These are phyloP conservation scores for Rostratula benghalensis DNA, from an alignment of 2,113 vertebrate species.

Conservation along the genomic window DNA sequence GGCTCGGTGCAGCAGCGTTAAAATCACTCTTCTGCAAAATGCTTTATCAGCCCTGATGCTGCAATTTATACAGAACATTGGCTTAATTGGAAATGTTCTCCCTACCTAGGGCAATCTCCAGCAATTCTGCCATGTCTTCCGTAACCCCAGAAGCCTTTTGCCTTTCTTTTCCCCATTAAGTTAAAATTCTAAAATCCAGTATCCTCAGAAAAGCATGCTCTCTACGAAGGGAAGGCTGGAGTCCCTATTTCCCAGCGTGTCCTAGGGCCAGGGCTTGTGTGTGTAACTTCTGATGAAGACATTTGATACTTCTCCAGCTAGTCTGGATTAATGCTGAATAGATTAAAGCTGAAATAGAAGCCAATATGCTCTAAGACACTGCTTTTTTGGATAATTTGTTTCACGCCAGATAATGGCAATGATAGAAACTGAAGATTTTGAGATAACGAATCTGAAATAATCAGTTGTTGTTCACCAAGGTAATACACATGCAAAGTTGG, in stretches of 20 bases:
- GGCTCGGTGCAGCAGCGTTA: neutral
- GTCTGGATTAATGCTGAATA: neutral
- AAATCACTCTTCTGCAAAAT: neutral
- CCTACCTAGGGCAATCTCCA: neutral
- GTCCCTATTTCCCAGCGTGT: neutral
- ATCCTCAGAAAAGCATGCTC: neutral
- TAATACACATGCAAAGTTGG: neutral
- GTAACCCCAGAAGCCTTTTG: neutral
- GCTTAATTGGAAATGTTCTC: neutral
- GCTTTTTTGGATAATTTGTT: neutral
- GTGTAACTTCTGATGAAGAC: neutral
- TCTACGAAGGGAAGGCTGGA: neutral
- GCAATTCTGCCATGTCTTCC: neutral
- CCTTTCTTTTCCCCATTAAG: neutral
- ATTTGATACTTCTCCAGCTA: neutral
- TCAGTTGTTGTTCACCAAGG: neutral
- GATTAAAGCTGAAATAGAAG: neutral
- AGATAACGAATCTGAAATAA: neutral
- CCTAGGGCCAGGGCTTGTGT: neutral
- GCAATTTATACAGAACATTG: neutral
- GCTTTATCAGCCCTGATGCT: neutral
- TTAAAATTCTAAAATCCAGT: neutral
- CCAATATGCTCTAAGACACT: neutral
- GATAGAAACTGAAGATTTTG: neutral
- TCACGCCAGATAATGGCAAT: neutral